Base-by-base conservation (phyloP, 2,797 vertebrate species). In the Artibeus jamaicensis region DNA sequence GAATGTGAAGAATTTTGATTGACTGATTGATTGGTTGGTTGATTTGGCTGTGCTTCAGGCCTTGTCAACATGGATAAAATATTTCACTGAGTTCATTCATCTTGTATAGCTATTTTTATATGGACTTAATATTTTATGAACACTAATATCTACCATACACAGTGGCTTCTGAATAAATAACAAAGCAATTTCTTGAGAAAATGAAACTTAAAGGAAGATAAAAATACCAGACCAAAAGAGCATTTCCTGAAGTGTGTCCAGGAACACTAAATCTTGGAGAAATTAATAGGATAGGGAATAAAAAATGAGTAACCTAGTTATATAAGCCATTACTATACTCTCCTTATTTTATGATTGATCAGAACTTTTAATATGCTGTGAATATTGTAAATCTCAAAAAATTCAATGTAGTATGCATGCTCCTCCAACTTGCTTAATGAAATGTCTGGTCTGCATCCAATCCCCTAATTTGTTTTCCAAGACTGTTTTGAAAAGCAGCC, bases 21-120 rank as follows among this genome's bases (percentile, higher is more conserved):
- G 39, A 92, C 70, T 82, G 82, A 55, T 91, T 59, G 55, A 57
- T 59, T 26, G 50, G 32, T 83, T 92, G 50, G 32, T 83, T 92
- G 74, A 79, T 62, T 88, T 62, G 32, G 16, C 50, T 87, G 53
- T 70, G n/a, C 87, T 96, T 87, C 86, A 93, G 59, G 53, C 74
- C 39, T 65, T 89, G 39, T 95, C 89, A 83, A 93, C 67, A 70
- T n/a, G 21, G 44, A 84, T 19, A 85, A 93, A 95, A 86, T 74
- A n/a, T 50, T 53, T 76, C 37, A 79, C 57, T 55, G 70, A 65
- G 42, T 71, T 94, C 21, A 55, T 81, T 34, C 10, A 39, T 85
- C 79, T 74, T 70, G 19, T 32, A n/a, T 12, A 55, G 44, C 62
- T 93, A 46, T 70, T 95, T 76, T 87, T 55, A 16, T 71, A 37